Evolutionary conservation across 2,797 vertebrate species (phyloP).

Genomic region (Philypnodon macrostomus): DNA sequence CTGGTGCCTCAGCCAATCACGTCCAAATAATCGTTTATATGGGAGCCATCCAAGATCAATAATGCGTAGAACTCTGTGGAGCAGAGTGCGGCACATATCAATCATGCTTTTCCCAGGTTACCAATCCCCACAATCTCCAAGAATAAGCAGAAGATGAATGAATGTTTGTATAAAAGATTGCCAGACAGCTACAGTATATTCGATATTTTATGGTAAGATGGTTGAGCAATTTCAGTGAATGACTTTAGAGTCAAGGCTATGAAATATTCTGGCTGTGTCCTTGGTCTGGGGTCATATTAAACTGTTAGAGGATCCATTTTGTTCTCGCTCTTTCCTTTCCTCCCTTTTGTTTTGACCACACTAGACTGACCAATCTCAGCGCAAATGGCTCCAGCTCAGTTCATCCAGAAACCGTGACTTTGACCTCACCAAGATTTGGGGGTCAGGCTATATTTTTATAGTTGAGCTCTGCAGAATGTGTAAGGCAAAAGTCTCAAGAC

Average conservation of each 20-base stretch:
- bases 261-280: slow-evolving; percentile 41
- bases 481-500: slow-evolving; percentile 28
- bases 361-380: slow-evolving; percentile 20
- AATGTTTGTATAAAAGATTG: too few species aligned
- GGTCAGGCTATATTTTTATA: slow-evolving; percentile 44
- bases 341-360: slow-evolving; percentile 19
- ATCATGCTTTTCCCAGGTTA: too few species aligned
- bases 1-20: too few species aligned
- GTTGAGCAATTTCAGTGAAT: slow-evolving; percentile 6
- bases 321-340: neutral
- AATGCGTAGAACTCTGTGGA: too few species aligned
- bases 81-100: too few species aligned
- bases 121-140: too few species aligned
- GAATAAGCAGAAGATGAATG: too few species aligned
- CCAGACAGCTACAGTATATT: neutral
- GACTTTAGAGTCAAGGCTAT: slow-evolving; percentile 15
- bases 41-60: neutral
- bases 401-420: slow-evolving; percentile 30
- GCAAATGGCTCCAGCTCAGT: too few species aligned
- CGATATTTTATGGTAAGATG: neutral
- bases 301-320: slow-evolving; percentile 26
- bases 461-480: slow-evolving; percentile 13
- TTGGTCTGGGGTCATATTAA: slow-evolving; percentile 37
- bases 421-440: slow-evolving; percentile 17
- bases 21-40: too few species aligned